Base-by-base conservation (phyloP, 2,113 vertebrate species). In the Sinocyclocheilus grahami region DNA sequence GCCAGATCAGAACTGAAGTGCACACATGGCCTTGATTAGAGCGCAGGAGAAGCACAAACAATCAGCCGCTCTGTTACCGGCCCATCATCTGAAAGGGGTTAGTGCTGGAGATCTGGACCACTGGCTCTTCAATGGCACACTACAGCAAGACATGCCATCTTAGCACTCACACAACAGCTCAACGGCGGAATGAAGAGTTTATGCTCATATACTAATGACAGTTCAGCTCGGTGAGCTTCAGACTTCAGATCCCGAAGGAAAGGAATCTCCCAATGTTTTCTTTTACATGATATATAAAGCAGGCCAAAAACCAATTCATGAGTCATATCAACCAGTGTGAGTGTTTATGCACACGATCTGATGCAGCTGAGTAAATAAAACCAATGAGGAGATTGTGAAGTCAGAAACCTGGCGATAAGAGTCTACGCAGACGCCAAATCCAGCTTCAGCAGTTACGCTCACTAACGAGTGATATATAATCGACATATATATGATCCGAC, bases 81-180 rank as follows among this genome's bases (percentile, higher is more conserved):
- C 4, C 4, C 42, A 60, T 89, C 93, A 93, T 93, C 93, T 94
- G 94, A 94, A 93, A 93, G 86, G 46, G 81, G 92, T 95, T 94
- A 94, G 48, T 33, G 92, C 89, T 90, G 89, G 90, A 89, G 91
- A 92, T 91, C 37, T 55, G 86, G 87, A 79, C 22, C 12, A 8
- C 10, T n/a, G 30, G 65, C 5, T 1, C 67, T 30, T 69, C 33
- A 18, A 71, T 1, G 8, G 3, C 37, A 22, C 37, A 72, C 33
- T 5, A 42, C 0, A 42, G 20, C 10, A 5, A 74, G 20, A 42
- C 2, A 12, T 11, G 37, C 10, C 69, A 74, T 42, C 20, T 42
- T 5, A 39, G 8, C 67, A 37, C 27, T 53, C 8, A 51, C 12
- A 76, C 22, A 0, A 76, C 46, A 51, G 4, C 74, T 51, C 13